Evolutionary conservation across 2,888 invertebrate genomes (phyloP).

Genomic region (Piscicola geometra): DNA sequence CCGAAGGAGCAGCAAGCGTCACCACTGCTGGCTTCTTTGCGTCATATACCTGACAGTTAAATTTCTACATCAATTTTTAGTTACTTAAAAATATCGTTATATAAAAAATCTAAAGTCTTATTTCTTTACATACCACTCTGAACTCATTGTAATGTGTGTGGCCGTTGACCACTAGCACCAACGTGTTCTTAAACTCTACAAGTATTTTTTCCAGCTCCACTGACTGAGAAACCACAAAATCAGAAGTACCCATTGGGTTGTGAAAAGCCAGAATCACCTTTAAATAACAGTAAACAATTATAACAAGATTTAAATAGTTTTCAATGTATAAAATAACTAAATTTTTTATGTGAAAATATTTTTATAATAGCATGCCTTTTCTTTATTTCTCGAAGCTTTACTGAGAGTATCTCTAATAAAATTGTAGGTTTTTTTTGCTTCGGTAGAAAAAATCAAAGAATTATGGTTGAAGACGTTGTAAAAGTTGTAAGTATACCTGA

Average conservation of each 20-base stretch:
- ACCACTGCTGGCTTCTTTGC: constrained; percentile 25
- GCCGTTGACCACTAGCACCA: constrained; percentile 40
- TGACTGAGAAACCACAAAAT: constrained; percentile 32
- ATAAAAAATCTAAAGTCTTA: no score
- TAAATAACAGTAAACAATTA: no score
- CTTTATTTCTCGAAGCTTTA: constrained; percentile 22
- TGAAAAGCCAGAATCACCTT: constrained; percentile 42
- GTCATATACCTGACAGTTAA: constrained; percentile 32
- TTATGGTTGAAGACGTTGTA: constrained; percentile 36
- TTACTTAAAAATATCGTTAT: no score
- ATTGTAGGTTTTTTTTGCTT: constrained; percentile 13
- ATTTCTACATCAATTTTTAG: background rate
- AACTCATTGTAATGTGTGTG: constrained; percentile 43
- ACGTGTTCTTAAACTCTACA: constrained; percentile 37
- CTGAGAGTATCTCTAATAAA: constrained; percentile 20
- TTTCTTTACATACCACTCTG: constrained; percentile 35
- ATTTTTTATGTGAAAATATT: no score
- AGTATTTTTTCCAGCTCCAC: constrained; percentile 34
- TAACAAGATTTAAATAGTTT: no score
- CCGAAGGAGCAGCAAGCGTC: constrained; percentile 34
- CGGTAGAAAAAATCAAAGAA: background rate
- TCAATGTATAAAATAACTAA: no score
- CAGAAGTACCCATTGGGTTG: constrained; percentile 39
- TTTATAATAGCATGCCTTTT: no score
- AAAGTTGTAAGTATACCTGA: constrained; percentile 39